phyloP scores from a whole-genome alignment of 1,140 invertebrate genomes.

The Papilio glaucus region DNA sequence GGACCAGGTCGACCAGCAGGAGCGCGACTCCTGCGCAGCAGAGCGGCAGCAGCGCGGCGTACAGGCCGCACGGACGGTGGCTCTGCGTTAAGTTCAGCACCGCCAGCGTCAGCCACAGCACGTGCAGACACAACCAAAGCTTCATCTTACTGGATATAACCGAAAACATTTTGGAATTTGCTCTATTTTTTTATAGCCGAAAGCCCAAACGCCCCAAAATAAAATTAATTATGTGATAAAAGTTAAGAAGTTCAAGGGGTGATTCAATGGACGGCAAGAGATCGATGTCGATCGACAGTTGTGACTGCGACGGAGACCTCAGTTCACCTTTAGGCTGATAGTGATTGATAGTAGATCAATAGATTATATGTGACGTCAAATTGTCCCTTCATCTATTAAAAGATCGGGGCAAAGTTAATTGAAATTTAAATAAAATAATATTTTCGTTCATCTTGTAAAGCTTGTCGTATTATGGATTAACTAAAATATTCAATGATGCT shows the following conservation, averaged over 20 bases:
- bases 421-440: neutral
- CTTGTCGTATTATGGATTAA: neutral
- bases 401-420: no score
- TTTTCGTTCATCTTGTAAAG: neutral
- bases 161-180: neutral
- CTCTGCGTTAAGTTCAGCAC: conserved; percentile 50
- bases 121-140: conserved; percentile 59
- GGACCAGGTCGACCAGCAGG: conserved; percentile 53
- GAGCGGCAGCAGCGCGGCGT: conserved; percentile 55
- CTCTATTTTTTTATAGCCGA: no score
- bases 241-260: no score
- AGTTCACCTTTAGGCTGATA: no score
- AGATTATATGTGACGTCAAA: no score
- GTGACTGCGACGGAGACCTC: no score
- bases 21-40: conserved; percentile 53
- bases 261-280: no score
- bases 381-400: no score
- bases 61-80: conserved; percentile 54
- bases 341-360: no score
- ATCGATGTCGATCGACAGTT: no score
- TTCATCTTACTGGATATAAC: conserved; percentile 55
- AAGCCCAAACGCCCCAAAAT: no score
- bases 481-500: neutral
- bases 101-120: conserved; percentile 56
- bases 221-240: no score